phyloP scores from a whole-genome alignment of 2,113 vertebrate genomes.

The Ifrita kowaldi region DNA sequence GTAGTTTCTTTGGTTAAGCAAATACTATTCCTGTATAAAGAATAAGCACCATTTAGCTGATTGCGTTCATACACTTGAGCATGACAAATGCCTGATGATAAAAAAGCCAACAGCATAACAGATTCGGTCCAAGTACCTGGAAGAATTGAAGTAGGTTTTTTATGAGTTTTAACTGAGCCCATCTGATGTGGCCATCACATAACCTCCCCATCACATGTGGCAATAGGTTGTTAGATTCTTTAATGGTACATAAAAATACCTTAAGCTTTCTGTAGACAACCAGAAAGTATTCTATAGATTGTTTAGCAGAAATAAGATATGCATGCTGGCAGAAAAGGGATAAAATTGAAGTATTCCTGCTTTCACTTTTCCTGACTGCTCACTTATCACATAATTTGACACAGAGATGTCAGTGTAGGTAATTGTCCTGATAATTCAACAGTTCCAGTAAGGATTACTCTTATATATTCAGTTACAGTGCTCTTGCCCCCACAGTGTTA shows the following conservation, averaged over 20 bases:
- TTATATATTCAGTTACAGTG: neutral
- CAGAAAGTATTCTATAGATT: neutral
- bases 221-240: neutral
- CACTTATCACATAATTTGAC: neutral
- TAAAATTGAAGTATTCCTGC: neutral
- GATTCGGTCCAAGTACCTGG: neutral
- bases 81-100: neutral
- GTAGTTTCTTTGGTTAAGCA: neutral
- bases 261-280: neutral
- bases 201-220: neutral
- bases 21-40: neutral
- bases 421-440: conserved; percentile 18
- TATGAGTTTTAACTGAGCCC: neutral
- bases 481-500: neutral
- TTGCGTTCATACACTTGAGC: neutral
- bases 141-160: neutral
- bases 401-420: neutral
- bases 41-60: neutral
- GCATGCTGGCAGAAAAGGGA: neutral
- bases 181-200: no score
- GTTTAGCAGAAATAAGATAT: conserved; percentile 16
- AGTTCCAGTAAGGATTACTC: conserved; percentile 7
- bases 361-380: neutral
- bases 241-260: neutral
- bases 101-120: neutral